Base-by-base conservation (phyloP, 2,888 invertebrate genomes). In the Teinopalpus imperialis region DNA sequence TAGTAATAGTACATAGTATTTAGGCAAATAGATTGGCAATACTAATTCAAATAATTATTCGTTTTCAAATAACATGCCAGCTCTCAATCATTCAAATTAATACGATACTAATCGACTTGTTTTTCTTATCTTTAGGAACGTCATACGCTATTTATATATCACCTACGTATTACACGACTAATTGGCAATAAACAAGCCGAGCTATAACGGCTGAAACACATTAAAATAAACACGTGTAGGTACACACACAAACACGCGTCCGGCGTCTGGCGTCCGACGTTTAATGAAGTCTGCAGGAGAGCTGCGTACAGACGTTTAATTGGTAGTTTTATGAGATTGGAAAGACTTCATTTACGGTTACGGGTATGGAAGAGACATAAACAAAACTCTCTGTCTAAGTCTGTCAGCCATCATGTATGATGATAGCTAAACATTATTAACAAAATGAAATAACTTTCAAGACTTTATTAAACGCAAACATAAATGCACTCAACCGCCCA, bases 71-170 rank as follows among this genome's bases (percentile, higher is more conserved):
- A n/a, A n/a, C n/a, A n/a, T n/a, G n/a, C 9, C 27, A 8, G 1
- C 16, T 14, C 9, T 6, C 7, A 10, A 27, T 18, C 18, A 20
- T 18, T 32, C 24, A 41, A 23, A 41, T 32, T 7, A 42, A 32
- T 13, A 0, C 9, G n/a, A n/a, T 10, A 18, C 26, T 13, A 42
- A 34, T 32, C 16, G 10, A 26, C 42, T 42, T 42, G 42, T 34
- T 43, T 34, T 43, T 29, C 12, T 34, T 43, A 43, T 43, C 27
- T 13, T 35, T 6, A 8, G 12, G 5, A 30, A 30, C 36, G 43
- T 35, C 30, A 36, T 23, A 30, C n/a, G 30, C 30, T 29, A 36
- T 43, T 43, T 43, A 43, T 36, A 23, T 43, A 35, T 43, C 36
- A 30, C 27, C 10, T 20, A 35, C 21, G 29, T 36, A 10, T 39